A percentile compares a stretch with the other conserved stretches of the same genome.
phyloP scores from a whole-genome alignment of 1,140 invertebrate species.

The Nixonia krombeini region DNA sequence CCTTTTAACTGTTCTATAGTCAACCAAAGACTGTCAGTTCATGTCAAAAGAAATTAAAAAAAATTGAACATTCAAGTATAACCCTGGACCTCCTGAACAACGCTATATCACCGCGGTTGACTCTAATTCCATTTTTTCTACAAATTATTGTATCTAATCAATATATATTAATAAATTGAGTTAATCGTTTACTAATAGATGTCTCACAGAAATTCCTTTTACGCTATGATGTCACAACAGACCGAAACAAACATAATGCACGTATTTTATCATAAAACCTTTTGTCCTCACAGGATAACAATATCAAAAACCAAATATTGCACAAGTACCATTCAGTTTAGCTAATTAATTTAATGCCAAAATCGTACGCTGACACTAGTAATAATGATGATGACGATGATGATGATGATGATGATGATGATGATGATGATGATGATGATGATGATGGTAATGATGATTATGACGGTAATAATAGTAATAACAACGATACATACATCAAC shows the following conservation, averaged over 20 bases:
- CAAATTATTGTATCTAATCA: no score
- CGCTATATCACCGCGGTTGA: no score
- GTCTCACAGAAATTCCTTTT: no score
- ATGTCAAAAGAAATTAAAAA: no score
- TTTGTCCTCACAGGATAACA: slow-evolving; percentile 6
- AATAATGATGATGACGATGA: slow-evolving; percentile 21
- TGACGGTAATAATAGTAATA: slow-evolving; percentile 35
- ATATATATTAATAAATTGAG: no score
- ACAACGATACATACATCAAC: slow-evolving; percentile 33
- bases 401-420: slow-evolving; percentile 34
- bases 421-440: slow-evolving; percentile 30
- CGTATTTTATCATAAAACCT: neutral
- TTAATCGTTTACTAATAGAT: no score
- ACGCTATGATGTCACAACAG: no score
- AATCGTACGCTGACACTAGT: slow-evolving; percentile 7
- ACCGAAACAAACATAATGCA: slow-evolving; percentile 25
- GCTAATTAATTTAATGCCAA: slow-evolving; percentile 12
- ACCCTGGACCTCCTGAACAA: no score
- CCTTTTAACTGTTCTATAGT: no score
- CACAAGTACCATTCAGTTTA: slow-evolving; percentile 17
- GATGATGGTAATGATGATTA: slow-evolving; percentile 31
- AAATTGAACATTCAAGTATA: no score
- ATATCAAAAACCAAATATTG: slow-evolving; percentile 23
- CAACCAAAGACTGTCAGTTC: no score
- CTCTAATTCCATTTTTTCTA: no score